phyloP scores from a whole-genome alignment of 30 jellyfish, hydroid and myxozoan species.

The Chrysaora quinquecirrha region DNA sequence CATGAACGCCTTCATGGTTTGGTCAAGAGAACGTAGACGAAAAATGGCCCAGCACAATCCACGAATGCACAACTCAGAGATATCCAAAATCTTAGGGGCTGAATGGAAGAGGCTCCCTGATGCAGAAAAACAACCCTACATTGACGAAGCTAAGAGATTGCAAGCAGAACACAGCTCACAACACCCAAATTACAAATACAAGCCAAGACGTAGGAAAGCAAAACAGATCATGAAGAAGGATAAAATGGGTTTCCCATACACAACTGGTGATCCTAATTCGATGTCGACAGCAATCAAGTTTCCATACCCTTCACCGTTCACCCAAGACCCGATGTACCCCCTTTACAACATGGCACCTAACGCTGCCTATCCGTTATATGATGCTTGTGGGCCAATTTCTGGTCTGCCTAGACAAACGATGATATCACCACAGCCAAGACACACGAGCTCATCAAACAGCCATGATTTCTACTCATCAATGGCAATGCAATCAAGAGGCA shows the following conservation, averaged over 20 bases:
- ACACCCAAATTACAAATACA: conserved; percentile 98
- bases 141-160: conserved; percentile 95
- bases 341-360: conserved; percentile 87
- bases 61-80: conserved; percentile 98
- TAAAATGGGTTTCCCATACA: conserved; percentile 95
- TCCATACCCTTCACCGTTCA: conserved; percentile 94
- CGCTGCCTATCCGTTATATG: conserved; percentile 88
- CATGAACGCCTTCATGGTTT: conserved; percentile 99
- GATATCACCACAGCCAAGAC: conserved; percentile 83
- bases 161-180: conserved; percentile 98
- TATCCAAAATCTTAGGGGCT: conserved; percentile 98
- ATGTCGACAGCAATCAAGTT: conserved; percentile 86
- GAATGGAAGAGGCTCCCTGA: conserved; percentile 98
- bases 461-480: conserved; percentile 88
- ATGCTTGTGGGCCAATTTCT: conserved; percentile 58
- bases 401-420: conserved; percentile 87
- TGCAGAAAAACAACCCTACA: conserved; percentile 90
- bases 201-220: conserved; percentile 97
- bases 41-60: conserved; percentile 98
- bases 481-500: conserved; percentile 87
- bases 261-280: conserved; percentile 90
- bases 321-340: conserved; percentile 98
- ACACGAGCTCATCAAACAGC: conserved; percentile 61
- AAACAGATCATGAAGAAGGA: conserved; percentile 92
- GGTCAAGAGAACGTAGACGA: conserved; percentile 97